Conservation (phyloP, 2,888 invertebrate genomes). For the Sarcophaga variegata region DNA sequence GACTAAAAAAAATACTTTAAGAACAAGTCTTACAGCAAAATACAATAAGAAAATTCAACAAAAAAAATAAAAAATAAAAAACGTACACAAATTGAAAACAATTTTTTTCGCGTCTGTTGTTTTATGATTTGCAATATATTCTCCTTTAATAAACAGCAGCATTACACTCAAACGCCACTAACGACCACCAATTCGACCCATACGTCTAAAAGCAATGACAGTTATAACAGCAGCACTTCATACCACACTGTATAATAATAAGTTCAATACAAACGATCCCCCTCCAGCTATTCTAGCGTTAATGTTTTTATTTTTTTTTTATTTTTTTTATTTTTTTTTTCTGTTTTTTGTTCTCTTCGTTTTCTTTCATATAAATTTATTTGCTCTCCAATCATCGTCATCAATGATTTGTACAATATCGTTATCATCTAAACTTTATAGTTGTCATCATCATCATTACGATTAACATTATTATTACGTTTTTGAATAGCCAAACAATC, state of each 20-base stretch:
- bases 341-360: neutral
- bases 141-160: constrained; percentile 49
- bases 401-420: constrained; percentile 27
- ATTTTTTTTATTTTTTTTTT: neutral
- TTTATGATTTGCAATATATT: constrained; percentile 78
- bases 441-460: constrained; percentile 3
- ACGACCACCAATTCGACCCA: neutral
- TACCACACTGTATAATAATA: neutral
- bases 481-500: constrained; percentile 1
- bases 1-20: neutral
- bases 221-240: constrained; percentile 7
- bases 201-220: neutral
- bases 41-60: neutral
- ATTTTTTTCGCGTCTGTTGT: constrained; percentile 79
- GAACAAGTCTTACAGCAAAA: neutral
- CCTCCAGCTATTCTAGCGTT: neutral
- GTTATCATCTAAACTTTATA: constrained; percentile 31
- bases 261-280: neutral
- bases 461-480: constrained; percentile 17
- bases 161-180: neutral
- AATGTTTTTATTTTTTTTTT: neutral
- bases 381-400: constrained; percentile 17
- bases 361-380: constrained; percentile 8
- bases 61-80: neutral
- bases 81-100: constrained; percentile 71